Evolutionary conservation across 2,888 invertebrate species (phyloP), one percentile per base, ranked within the genome.

Genomic region (Steinernema hermaphroditum): DNA sequence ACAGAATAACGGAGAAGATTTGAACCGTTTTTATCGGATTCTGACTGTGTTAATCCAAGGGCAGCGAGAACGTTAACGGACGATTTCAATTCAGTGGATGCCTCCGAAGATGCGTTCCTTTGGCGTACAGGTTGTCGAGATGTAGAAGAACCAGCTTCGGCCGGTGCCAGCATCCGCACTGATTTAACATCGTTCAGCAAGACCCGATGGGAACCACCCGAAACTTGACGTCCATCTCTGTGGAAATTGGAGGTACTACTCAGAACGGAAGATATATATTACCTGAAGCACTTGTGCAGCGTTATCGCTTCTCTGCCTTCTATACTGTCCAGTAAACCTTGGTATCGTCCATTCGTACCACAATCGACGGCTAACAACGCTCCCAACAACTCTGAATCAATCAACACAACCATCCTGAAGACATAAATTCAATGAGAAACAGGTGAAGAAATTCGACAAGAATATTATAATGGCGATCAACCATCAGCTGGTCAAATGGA

Each of bases 321-420:
- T 29, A 62, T 62, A 27, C 19, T 9, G n/a, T 62, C 49, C 12
- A 70, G 44, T 19, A 49, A 19, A 22, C 77, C 75, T 37, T 72
- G 80, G 72, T 75, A 82, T 50, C 71, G 75, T 41, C 80, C 81
- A 19, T 74, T 70, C 0, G 27, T 68, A 4, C 77, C 78, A 27
- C 81, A 81, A 49, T 82, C 79, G 14, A 79, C 75, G 0, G 78
- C 72, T 27, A 83, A 75, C 19, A 82, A 69, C 12, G 76, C 73
- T 62, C 83, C 83, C 57, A 79, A 72, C 57, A 77, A 76, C 43
- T 75, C 75, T 34, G 57, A 57, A 29, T 54, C 37, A 29, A 32
- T 34, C 16, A 57, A 24, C 57, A 50, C 24, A 8, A 50, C 41
- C 71, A 37, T 57, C 29, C 71, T 27, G 27, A 50, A 71, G 32